A percentile compares a stretch with the other conserved stretches of the same genome.
These are phyloP conservation scores for Sphinx pinastri DNA, from an alignment of 2,888 invertebrate genomes.

Conservation along the genomic window DNA sequence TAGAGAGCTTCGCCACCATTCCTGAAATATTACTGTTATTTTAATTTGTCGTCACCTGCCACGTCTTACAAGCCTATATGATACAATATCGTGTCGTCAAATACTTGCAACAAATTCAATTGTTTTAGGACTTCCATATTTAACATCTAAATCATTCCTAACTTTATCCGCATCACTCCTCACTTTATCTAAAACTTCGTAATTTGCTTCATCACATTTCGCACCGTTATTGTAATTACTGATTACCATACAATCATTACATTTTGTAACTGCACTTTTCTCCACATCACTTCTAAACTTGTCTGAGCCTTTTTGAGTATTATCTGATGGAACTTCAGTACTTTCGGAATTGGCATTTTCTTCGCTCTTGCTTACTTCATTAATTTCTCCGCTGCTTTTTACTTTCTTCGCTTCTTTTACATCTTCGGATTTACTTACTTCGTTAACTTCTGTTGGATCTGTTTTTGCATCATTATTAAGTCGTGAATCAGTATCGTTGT, in stretches of 20 bases:
- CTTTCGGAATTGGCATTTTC: background rate
- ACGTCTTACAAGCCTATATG: background rate
- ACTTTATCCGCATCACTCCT: conserved; percentile 12
- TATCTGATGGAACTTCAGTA: background rate
- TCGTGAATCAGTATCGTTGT: background rate
- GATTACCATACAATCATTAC: background rate
- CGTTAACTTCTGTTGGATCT: background rate
- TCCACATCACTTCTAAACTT: background rate
- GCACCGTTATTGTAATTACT: background rate
- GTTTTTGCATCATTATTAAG: background rate
- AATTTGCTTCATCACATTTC: background rate
- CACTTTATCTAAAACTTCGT: background rate
- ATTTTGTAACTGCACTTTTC: background rate
- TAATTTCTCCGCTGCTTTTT: background rate
- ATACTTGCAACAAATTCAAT: background rate
- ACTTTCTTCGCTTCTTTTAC: background rate
- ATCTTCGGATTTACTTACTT: background rate
- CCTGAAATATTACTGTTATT: too few species aligned
- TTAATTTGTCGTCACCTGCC: background rate
- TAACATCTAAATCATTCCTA: background rate
- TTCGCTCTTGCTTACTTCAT: background rate
- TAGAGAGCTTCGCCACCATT: too few species aligned
- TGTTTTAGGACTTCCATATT: conserved; percentile 15
- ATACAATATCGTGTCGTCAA: conserved; percentile 9
- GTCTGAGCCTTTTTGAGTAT: background rate